These are phyloP conservation scores for Dicyrtoma fusca DNA, from an alignment of 2,888 invertebrate genomes.

Conservation along the genomic window DNA sequence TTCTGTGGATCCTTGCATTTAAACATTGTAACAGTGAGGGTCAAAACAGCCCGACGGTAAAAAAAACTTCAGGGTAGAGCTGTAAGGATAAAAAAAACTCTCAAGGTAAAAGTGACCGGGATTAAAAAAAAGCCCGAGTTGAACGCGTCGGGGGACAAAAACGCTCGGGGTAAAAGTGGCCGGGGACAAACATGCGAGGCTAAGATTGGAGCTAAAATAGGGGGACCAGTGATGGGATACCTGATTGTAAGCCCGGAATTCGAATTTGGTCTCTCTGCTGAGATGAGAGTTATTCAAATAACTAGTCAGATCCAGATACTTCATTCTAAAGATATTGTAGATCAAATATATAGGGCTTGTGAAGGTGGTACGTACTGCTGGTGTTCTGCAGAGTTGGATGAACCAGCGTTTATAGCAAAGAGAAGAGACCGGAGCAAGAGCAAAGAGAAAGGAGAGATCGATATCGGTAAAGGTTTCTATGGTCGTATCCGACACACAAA, in stretches of 20 bases:
- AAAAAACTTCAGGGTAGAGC: too few relatives aligned
- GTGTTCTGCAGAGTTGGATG: not conserved
- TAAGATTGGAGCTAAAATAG: not conserved
- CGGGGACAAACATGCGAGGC: too few relatives aligned
- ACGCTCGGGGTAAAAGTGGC: not conserved
- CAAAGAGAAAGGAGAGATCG: conserved; percentile 25
- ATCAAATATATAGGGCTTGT: too few relatives aligned
- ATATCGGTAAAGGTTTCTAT: conserved; percentile 41
- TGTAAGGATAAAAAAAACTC: too few relatives aligned
- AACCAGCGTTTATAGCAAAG: conserved; percentile 17
- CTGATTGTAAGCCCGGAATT: too few relatives aligned
- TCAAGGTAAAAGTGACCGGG: too few relatives aligned
- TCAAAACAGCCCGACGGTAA: too few relatives aligned
- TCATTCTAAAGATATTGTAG: not conserved
- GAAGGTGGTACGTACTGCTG: not conserved
- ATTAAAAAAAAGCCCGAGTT: too few relatives aligned
- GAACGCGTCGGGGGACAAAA: too few relatives aligned
- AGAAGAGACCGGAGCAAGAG: conserved; percentile 1
- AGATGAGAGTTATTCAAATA: not conserved
- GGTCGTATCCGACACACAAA: conserved; percentile 39
- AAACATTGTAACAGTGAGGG: too few relatives aligned
- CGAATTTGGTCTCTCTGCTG: too few relatives aligned
- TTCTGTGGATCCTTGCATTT: too few relatives aligned
- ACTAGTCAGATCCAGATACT: conserved; percentile 17
- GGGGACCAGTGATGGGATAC: not conserved